Evolutionary conservation across 2,113 vertebrate genomes (phyloP).

Genomic region (Chlorodrepanis virens): DNA sequence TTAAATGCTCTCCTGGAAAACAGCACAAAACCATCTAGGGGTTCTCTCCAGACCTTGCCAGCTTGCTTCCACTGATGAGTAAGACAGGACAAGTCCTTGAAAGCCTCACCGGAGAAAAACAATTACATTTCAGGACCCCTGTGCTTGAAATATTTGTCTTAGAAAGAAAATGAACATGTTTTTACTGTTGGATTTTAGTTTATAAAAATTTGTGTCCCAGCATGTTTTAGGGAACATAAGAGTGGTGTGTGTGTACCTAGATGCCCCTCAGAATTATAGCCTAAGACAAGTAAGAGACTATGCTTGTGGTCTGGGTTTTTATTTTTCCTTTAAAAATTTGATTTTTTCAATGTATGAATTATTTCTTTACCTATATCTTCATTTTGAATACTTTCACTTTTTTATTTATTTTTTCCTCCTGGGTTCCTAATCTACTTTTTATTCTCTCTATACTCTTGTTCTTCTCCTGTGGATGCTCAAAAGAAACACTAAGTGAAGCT

Average conservation of each 20-base stretch:
- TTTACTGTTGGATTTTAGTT: not conserved
- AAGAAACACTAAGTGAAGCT: not conserved
- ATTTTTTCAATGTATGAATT: not conserved
- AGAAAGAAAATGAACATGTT: not conserved
- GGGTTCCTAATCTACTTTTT: not conserved
- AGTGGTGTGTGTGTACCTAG: not conserved
- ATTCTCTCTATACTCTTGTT: not conserved
- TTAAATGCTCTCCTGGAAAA: not conserved
- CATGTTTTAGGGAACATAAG: not conserved
- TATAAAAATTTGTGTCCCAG: not conserved
- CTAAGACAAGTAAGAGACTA: not conserved
- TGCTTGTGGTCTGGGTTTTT: rapidly evolving
- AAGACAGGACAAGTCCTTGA: not conserved
- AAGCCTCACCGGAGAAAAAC: not conserved
- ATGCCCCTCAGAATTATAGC: not conserved
- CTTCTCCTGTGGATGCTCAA: not conserved
- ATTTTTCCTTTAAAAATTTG: not conserved
- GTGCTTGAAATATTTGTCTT: not conserved
- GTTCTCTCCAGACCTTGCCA: not conserved
- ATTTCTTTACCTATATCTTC: not conserved
- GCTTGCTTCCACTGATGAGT: not conserved
- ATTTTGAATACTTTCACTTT: not conserved
- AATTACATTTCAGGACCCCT: not conserved
- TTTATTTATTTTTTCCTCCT: not conserved
- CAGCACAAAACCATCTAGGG: not conserved